phyloP scores from a whole-genome alignment of 2,888 invertebrate genomes.

The Helobdella robusta region DNA sequence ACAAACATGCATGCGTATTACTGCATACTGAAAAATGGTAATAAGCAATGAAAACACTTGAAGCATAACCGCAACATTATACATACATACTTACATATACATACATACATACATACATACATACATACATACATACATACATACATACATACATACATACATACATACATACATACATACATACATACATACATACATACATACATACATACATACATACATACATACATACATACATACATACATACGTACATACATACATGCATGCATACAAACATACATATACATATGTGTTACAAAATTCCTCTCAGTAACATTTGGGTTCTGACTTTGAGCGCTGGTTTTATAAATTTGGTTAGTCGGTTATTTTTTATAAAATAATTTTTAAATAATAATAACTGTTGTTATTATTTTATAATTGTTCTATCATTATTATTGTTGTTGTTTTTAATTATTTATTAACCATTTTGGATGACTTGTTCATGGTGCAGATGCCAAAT shows the following conservation, averaged over 20 bases:
- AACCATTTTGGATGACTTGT: too few relatives aligned
- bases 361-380: too few relatives aligned
- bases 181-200: slow-evolving; percentile 16
- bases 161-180: slow-evolving; percentile 23
- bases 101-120: slow-evolving; percentile 1
- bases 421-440: too few relatives aligned
- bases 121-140: slow-evolving; percentile 11
- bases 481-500: too few relatives aligned
- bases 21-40: neutral
- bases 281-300: slow-evolving; percentile 1
- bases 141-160: slow-evolving; percentile 24
- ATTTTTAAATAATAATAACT: too few relatives aligned
- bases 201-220: slow-evolving; percentile 21
- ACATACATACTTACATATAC: neutral
- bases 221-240: slow-evolving; percentile 18
- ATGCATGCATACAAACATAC: slow-evolving; percentile 19
- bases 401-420: too few relatives aligned
- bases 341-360: too few relatives aligned
- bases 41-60: neutral
- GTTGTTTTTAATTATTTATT: too few relatives aligned
- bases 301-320: neutral
- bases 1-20: neutral
- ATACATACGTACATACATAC: slow-evolving; percentile 19
- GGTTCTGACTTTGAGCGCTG: too few relatives aligned
- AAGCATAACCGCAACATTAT: too few relatives aligned